Evolutionary conservation across 2,888 invertebrate genomes (phyloP).

Genomic region (Erebia aethiops): DNA sequence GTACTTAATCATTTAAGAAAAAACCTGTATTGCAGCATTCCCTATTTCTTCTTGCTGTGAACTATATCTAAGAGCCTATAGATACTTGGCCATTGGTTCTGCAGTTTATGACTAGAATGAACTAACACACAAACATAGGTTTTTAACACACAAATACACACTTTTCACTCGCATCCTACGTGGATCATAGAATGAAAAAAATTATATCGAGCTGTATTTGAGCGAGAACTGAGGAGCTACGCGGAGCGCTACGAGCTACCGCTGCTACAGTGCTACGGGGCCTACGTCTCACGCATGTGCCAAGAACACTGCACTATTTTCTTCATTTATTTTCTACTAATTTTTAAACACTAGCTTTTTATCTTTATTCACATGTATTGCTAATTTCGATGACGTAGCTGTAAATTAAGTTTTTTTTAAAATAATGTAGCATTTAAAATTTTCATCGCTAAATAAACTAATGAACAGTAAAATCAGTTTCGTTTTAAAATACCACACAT

Average conservation of each 20-base stretch:
- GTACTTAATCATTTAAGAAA: not conserved
- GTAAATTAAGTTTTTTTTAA: not conserved
- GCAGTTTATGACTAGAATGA: not conserved
- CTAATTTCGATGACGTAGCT: not conserved
- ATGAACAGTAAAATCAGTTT: not conserved
- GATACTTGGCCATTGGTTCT: not conserved
- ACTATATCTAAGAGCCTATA: not conserved
- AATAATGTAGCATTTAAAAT: not conserved
- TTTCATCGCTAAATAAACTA: not conserved
- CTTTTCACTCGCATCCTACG: not conserved
- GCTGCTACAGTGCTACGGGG: conserved; percentile 20
- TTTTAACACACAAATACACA: not conserved
- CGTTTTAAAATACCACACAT: conserved; percentile 2
- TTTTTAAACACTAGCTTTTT: conserved; percentile 4
- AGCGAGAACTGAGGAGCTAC: not conserved
- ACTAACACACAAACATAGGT: not conserved
- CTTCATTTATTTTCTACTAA: conserved; percentile 16
- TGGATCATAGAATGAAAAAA: not conserved
- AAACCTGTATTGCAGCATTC: not conserved
- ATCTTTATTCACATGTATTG: not conserved
- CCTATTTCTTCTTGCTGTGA: not conserved
- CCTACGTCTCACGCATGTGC: conserved; percentile 54
- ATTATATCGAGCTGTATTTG: not conserved
- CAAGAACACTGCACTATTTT: conserved; percentile 32
- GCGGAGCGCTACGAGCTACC: not conserved